phyloP scores from a whole-genome alignment of 2,888 invertebrate species.

The Cheilosia vernalis region DNA sequence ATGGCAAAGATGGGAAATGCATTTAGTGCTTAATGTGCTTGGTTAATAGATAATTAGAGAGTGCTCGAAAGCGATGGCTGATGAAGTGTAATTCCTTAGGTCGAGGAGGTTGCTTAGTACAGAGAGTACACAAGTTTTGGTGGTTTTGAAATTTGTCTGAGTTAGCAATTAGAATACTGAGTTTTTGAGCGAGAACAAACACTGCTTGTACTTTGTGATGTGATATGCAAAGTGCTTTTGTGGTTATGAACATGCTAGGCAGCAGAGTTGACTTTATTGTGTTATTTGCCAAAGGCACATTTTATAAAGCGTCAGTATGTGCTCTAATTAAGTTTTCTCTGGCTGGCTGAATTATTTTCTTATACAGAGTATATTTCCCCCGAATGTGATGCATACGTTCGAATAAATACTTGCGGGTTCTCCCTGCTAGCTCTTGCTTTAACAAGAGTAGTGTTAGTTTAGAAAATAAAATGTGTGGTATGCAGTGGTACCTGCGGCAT shows the following conservation, averaged over 20 bases:
- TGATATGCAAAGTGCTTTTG: constrained; percentile 11
- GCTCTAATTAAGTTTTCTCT: no score
- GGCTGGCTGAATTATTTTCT: no score
- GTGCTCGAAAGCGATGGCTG: constrained; percentile 32
- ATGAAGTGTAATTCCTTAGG: constrained; percentile 22
- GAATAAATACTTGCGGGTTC: neutral
- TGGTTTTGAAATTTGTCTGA: constrained; percentile 19
- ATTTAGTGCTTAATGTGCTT: constrained; percentile 64
- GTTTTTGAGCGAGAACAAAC: constrained; percentile 23
- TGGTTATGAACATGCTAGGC: neutral
- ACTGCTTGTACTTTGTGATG: constrained; percentile 27
- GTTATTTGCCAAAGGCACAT: neutral
- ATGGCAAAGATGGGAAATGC: constrained; percentile 62
- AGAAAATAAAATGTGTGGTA: no score
- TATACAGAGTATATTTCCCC: no score
- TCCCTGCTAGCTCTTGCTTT: no score
- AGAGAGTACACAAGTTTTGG: constrained; percentile 2
- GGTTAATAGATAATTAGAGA: constrained; percentile 67
- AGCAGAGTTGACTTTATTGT: neutral
- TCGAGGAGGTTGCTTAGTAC: neutral
- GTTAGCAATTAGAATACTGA: constrained; percentile 25
- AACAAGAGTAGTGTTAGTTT: no score
- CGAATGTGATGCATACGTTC: no score
- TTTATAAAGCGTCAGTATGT: neutral
- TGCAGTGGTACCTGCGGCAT: no score